Percentiles rank a stretch among this genome's conserved stretches.
phyloP scores from a whole-genome alignment of 2,888 invertebrate species.

The Mayetiola destructor region DNA sequence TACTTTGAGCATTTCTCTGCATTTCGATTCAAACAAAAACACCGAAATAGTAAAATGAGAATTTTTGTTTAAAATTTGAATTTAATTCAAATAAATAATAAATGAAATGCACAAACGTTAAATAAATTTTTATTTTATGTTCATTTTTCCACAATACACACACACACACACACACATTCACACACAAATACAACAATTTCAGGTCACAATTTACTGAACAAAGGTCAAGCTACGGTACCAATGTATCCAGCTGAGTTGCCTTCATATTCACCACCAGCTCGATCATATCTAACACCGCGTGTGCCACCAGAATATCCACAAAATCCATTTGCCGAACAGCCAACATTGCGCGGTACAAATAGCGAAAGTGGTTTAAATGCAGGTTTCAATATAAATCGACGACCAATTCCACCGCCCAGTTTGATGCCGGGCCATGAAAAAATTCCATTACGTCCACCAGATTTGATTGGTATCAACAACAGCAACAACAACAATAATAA shows the following conservation, averaged over 20 bases:
- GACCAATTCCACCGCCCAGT: slow-evolving; percentile 72
- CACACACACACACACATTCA: no score
- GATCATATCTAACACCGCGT: slow-evolving; percentile 68
- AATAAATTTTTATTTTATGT: no score
- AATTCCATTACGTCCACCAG: slow-evolving; percentile 61
- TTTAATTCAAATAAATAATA: no score
- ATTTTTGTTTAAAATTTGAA: no score
- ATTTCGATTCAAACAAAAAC: no score
- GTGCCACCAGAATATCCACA: slow-evolving; percentile 61
- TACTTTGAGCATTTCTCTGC: not conserved
- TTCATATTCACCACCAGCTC: slow-evolving; percentile 68
- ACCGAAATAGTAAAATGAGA: no score
- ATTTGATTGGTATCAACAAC: slow-evolving; percentile 22
- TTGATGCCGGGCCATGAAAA: slow-evolving; percentile 67
- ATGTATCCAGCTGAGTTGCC: slow-evolving; percentile 55
- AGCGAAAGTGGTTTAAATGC: slow-evolving; percentile 41
- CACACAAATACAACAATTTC: no score
- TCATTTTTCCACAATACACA: no score
- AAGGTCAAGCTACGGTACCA: slow-evolving; percentile 44
- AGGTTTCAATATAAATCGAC: slow-evolving; percentile 48
- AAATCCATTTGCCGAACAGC: slow-evolving; percentile 80
- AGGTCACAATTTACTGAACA: slow-evolving; percentile 44
- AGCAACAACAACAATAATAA: slow-evolving; percentile 19
- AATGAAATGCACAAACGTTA: no score
- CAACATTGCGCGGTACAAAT: slow-evolving; percentile 62